Evolutionary conservation across 1,140 invertebrate species (phyloP), one percentile per base, ranked within the genome.

Genomic region (Nixonia krombeini): DNA sequence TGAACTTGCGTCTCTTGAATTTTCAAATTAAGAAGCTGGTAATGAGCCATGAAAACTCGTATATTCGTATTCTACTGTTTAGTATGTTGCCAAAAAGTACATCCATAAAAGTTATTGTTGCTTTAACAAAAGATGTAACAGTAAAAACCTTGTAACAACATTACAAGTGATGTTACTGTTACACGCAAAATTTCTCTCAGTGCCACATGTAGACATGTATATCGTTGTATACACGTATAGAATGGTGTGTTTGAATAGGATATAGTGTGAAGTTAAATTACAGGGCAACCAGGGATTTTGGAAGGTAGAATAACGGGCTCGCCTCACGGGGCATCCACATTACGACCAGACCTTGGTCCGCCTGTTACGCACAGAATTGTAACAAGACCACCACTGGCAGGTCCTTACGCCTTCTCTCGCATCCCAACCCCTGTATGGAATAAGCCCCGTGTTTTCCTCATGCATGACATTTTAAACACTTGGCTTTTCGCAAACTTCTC

Each of bases 361-460:
- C 85, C 76, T 77, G 85, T 79, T 77, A 86, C 55, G 76, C 88
- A 76, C 88, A 90, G 81, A 88, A 87, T 90, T 21, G 92, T 89
- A 61, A 93, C 93, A 1, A 86, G 93, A 70, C 92, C 93, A 18
- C 93, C 94, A 7, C 85, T 92, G 65, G 94, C 93, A 47, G 94
- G 94, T 35, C 94, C 94, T 55, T 96, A 94, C 80, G 94, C 94
- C 40, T 96, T 96, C 87, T 95, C 94, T 75, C 89, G 92, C 55
- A 90, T 95, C 45, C 94, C 94, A 15, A 87, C 89, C 61, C 92
- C 93, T 29, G 90, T 91, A 52, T 91, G 92, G 90, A 89, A 91
- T 80, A 88, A 88, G 74, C 93, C 93, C 23, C 89, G 92, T 64
- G 89, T 94, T 71, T 93, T 93, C 85, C 89, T 95, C 66, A 88